phyloP scores from a whole-genome alignment of 2,797 vertebrate species.

The Cynopterus sphinx region DNA sequence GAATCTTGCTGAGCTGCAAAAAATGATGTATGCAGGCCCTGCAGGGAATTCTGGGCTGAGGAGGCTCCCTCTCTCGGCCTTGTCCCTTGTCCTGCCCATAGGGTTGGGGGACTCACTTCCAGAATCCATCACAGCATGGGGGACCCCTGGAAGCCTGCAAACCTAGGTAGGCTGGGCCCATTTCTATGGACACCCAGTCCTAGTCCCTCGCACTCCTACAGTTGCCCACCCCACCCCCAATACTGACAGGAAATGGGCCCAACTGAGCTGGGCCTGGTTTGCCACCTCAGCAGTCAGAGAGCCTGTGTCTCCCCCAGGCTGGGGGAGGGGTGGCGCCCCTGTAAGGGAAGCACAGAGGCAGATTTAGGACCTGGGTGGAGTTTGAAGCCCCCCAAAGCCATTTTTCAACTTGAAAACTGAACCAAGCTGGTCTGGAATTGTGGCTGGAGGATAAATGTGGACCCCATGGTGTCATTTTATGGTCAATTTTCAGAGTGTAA shows the following conservation, averaged over 20 bases:
- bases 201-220: background rate
- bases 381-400: conserved; percentile 71
- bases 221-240: background rate
- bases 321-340: background rate
- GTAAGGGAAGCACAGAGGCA: conserved; percentile 37
- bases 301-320: background rate
- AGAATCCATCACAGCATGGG: background rate
- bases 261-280: background rate
- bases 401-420: conserved; percentile 80
- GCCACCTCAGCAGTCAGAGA: conserved; percentile 10
- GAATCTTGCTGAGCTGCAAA: background rate
- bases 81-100: background rate
- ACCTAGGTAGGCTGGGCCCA: background rate
- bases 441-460: conserved; percentile 77
- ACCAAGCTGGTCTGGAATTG: conserved; percentile 76
- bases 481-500: conserved; percentile 80
- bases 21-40: background rate
- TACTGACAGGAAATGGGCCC: background rate
- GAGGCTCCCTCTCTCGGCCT: background rate
- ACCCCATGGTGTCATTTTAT: conserved; percentile 81
- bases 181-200: background rate
- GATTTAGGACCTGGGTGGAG: conserved; percentile 75
- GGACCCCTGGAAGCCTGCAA: background rate
- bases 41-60: background rate
- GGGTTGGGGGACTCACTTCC: background rate